Conservation (phyloP, 2,113 vertebrate species). For the Struthio camelus region DNA sequence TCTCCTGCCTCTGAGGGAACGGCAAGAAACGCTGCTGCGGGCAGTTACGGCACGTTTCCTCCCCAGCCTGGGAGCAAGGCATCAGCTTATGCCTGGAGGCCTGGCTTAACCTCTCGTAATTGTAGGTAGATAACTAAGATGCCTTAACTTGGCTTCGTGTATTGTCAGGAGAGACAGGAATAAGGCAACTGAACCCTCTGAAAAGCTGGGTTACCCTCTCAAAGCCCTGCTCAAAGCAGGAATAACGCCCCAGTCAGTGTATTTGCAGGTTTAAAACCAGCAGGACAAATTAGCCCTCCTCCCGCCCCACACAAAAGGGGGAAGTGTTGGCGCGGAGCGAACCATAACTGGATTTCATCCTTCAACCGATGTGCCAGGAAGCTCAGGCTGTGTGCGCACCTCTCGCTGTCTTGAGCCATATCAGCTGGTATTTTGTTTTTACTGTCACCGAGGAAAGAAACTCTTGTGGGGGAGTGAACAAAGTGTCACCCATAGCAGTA, state of each 20-base stretch:
- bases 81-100: background rate
- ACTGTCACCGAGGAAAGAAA: background rate
- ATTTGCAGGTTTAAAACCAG: background rate
- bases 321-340: background rate
- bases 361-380: background rate
- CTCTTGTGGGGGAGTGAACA: background rate
- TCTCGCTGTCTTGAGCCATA: background rate
- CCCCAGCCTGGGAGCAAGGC: background rate
- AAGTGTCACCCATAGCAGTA: accelerated
- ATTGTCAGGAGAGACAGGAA: background rate
- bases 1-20: too few species aligned
- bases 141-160: background rate
- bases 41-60: background rate
- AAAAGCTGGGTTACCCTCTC: background rate
- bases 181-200: accelerated
- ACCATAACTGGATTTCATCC: background rate
- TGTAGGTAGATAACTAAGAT: background rate
- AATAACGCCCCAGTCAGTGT: too few species aligned
- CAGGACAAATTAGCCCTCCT: too few species aligned
- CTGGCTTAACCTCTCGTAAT: background rate
- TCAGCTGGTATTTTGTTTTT: background rate
- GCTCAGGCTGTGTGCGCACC: background rate
- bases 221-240: background rate
- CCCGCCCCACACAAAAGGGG: background rate
- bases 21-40: background rate